phyloP scores from a whole-genome alignment of 2,797 vertebrate genomes.

The Enteromius anoplus region DNA sequence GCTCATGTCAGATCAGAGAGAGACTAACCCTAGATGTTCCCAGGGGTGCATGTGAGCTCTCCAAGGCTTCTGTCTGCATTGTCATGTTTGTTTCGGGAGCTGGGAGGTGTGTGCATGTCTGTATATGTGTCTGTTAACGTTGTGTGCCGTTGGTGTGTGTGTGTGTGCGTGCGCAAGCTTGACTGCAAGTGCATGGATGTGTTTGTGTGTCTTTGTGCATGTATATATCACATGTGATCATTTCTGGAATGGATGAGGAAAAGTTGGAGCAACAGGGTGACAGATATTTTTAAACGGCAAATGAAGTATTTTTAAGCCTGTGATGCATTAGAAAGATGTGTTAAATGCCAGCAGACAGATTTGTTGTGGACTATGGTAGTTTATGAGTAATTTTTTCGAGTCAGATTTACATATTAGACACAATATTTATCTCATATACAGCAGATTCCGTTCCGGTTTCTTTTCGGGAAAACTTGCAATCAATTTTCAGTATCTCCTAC shows the following conservation, averaged over 20 bases:
- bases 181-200: constrained; percentile 38
- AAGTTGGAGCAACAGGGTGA: not conserved
- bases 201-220: constrained; percentile 34
- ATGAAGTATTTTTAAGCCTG: constrained; percentile 3
- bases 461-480: not conserved
- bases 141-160: constrained; percentile 23
- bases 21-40: constrained; percentile 1
- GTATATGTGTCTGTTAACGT: constrained; percentile 28
- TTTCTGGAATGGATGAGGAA: constrained; percentile 2
- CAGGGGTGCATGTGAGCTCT: constrained; percentile 65
- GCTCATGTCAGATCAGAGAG: not conserved
- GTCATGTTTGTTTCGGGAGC: constrained; percentile 48
- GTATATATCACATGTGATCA: constrained; percentile 42
- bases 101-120: constrained; percentile 22
- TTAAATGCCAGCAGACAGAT: constrained; percentile 30
- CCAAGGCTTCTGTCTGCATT: constrained; percentile 41
- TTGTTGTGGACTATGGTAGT: constrained; percentile 14
- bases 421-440: not conserved
- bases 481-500: not conserved
- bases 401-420: constrained; percentile 28
- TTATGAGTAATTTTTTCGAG: constrained; percentile 21
- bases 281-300: constrained; percentile 34
- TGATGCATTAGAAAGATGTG: not conserved
- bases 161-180: constrained; percentile 15
- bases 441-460: not conserved